Conservation (phyloP, 1,140 invertebrate species). For the Ruditapes philippinarum region DNA sequence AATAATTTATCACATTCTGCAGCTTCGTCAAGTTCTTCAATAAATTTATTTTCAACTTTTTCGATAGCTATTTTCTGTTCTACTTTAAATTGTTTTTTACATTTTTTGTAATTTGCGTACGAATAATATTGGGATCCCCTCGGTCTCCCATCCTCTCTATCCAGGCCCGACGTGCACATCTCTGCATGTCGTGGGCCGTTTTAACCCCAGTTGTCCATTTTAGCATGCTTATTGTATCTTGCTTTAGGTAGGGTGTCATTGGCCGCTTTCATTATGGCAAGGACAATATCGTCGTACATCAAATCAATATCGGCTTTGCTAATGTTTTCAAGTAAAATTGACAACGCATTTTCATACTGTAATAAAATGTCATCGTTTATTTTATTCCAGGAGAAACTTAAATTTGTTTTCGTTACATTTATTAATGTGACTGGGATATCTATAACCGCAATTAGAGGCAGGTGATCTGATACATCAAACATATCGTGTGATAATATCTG, state of each 20-base stretch:
- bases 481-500: neutral
- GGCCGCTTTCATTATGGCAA: neutral
- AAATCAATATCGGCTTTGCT: neutral
- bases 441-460: neutral
- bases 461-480: constrained; percentile 2
- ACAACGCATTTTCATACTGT: neutral
- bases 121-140: no score
- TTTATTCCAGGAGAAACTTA: neutral
- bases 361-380: neutral
- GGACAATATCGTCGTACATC: neutral
- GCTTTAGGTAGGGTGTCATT: neutral
- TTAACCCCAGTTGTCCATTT: no score
- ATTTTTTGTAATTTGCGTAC: no score
- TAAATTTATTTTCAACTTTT: no score
- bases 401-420: neutral
- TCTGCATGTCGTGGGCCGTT: neutral
- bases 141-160: no score
- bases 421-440: neutral
- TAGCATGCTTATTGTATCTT: neutral
- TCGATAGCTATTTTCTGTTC: no score
- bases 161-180: neutral
- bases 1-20: no score
- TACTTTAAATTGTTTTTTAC: no score
- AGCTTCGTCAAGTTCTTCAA: no score
- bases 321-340: neutral